These are phyloP conservation scores for Ginglymostoma cirratum DNA, from an alignment of 2,113 vertebrate species.

Conservation along the genomic window DNA sequence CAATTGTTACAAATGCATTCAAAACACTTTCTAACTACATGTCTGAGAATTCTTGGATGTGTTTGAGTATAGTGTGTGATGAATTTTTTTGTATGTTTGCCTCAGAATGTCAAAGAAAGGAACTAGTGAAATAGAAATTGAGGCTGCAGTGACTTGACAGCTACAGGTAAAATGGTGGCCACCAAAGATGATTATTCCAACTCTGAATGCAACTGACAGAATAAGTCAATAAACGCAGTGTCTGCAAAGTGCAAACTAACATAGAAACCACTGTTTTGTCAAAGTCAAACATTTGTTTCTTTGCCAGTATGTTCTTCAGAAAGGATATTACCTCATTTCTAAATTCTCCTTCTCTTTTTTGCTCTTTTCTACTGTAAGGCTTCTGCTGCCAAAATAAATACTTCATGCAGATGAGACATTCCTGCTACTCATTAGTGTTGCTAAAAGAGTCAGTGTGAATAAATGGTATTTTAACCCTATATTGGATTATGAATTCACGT, in stretches of 20 bases:
- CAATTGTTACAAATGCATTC: not conserved
- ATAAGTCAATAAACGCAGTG: not conserved
- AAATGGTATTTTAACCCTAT: constrained; percentile 17
- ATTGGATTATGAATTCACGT: constrained; percentile 5
- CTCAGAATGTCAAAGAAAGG: not conserved
- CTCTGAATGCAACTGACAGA: not conserved
- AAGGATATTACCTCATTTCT: constrained; percentile 22
- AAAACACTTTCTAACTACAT: not conserved
- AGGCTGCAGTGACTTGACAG: not conserved
- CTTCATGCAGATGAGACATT: constrained; percentile 24
- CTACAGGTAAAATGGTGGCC: constrained; percentile 3
- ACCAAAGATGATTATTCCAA: not conserved
- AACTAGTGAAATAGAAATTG: not conserved
- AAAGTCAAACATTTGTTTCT: constrained; percentile 15
- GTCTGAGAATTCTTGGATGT: not conserved
- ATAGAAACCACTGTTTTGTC: not conserved
- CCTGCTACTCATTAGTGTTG: constrained; percentile 25
- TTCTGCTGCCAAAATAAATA: constrained; percentile 30
- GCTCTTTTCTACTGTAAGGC: constrained; percentile 18
- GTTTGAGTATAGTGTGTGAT: not conserved
- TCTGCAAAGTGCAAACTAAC: not conserved
- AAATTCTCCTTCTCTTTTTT: constrained; percentile 1
- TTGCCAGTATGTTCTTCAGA: not conserved
- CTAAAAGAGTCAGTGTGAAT: not conserved
- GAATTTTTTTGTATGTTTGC: not conserved